Percentiles rank a stretch among this genome's conserved stretches.
These are phyloP conservation scores for Chunga burmeisteri DNA, from an alignment of 2,113 vertebrate species.

Conservation along the genomic window DNA sequence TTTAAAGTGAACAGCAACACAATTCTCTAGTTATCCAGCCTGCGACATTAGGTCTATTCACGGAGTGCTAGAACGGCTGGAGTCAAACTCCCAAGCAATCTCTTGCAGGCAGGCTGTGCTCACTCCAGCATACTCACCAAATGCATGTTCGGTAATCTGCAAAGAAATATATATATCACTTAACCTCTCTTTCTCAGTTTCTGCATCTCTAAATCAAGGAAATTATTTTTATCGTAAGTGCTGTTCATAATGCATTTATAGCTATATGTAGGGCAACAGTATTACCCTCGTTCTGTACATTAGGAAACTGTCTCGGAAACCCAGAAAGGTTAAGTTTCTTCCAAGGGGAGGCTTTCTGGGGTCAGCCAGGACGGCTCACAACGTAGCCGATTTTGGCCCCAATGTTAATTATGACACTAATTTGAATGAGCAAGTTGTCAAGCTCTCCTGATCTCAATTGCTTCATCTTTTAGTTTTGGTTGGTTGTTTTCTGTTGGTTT, in stretches of 20 bases:
- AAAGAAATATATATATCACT: background rate
- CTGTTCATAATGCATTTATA: background rate
- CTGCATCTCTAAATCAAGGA: background rate
- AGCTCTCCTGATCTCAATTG: background rate
- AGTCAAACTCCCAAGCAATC: conserved; percentile 61
- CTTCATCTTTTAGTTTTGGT: background rate
- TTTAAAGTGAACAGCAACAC: conserved; percentile 56
- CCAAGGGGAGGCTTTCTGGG: background rate
- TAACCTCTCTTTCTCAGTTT: background rate
- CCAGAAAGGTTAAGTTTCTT: background rate
- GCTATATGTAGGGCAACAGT: background rate
- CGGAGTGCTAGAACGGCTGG: background rate
- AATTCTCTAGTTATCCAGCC: conserved; percentile 21
- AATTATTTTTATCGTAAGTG: background rate
- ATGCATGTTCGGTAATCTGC: background rate
- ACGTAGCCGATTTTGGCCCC: background rate
- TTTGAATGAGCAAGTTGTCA: background rate
- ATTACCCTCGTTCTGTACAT: background rate
- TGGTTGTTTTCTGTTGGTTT: background rate
- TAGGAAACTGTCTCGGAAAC: background rate
- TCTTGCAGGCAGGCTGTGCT: conserved; percentile 18
- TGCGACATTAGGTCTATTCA: conserved; percentile 14
- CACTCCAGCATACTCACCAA: background rate
- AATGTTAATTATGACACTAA: background rate
- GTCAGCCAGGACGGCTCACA: background rate